Base-by-base conservation (phyloP, 1,140 invertebrate genomes). In the Drosophila willistoni region DNA sequence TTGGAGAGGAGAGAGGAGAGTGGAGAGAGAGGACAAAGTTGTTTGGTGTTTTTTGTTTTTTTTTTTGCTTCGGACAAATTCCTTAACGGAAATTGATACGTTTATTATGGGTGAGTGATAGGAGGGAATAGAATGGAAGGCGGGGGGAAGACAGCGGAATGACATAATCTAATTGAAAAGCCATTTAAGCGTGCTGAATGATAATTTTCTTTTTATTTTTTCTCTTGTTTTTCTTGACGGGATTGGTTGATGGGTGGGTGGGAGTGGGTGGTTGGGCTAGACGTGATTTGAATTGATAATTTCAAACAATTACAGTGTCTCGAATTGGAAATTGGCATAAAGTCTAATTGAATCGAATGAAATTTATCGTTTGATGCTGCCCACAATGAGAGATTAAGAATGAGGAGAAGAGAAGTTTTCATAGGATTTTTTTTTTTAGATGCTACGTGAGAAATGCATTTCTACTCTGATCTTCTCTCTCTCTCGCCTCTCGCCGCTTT, bases 101-200 rank as follows among this genome's bases (percentile, higher is more conserved):
- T 73, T 86, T 64, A 69, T 42, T 71, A 70, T 69, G 71, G 67
- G 39, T 13, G n/a, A 34, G 47, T 12, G 7, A 22, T 51, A n/a
- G 9, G 3, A 7, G 41, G 0, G 4, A 68, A 47, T 41, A 54
- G 62, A 25, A 67, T 54, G 66, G 33, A 19, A 44, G 4, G 60
- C 60, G 51, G 77, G 59, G 41, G 7, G 29, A 64, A 71, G 75
- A 73, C 84, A 71, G 72, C 80, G 72, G 66, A 87, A 87, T 87
- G 83, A 89, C 83, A 87, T 87, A 87, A 87, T 87, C 84, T 89
- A 87, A 87, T 87, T 87, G 83, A 87, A 87, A 87, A 87, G 84
- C 83, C 80, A 87, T 87, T 87, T 87, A 87, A 78, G 83, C 83
- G 84, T 83, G 77, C 84, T 89, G 83, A 80, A 89, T 89, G 83